Percentiles rank a stretch among this genome's conserved stretches.
Evolutionary conservation across 2,113 vertebrate species (phyloP).

Genomic region (Platichthys flesus): DNA sequence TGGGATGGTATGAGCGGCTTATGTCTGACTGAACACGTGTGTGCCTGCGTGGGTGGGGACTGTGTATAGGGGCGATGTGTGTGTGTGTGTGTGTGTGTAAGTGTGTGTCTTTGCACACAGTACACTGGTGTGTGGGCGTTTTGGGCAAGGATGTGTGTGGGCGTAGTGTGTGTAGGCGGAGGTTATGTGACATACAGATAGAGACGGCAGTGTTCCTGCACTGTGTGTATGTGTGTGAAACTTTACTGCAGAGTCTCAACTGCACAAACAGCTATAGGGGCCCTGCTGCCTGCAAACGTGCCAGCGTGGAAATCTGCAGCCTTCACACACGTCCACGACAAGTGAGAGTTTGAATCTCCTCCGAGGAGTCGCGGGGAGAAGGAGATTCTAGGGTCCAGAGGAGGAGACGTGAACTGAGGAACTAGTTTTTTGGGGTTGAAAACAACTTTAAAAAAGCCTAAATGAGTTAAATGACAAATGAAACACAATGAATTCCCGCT

Average conservation of each 20-base stretch:
- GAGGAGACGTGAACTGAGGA: too few relatives aligned
- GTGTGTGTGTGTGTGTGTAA: constrained; percentile 55
- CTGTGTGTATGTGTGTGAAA: constrained; percentile 71
- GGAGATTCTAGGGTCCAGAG: too few relatives aligned
- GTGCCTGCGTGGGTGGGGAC: constrained; percentile 71
- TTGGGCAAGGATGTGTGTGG: constrained; percentile 79
- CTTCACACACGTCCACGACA: constrained; percentile 25
- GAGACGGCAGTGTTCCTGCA: constrained; percentile 74
- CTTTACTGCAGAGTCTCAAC: constrained; percentile 67
- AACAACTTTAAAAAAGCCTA: background rate
- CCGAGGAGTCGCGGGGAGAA: too few relatives aligned
- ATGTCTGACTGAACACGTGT: constrained; percentile 81
- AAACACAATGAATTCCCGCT: too few relatives aligned
- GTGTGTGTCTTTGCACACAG: constrained; percentile 64
- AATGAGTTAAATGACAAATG: background rate
- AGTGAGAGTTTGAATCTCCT: constrained; percentile 24
- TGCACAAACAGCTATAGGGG: constrained; percentile 62
- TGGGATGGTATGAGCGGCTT: constrained; percentile 79
- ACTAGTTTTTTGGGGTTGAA: too few relatives aligned
- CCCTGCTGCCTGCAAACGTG: constrained; percentile 60
- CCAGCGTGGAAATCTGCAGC: constrained; percentile 63
- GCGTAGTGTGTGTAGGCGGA: constrained; percentile 72
- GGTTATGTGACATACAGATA: constrained; percentile 80
- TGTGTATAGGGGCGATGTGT: constrained; percentile 71
- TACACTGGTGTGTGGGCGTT: constrained; percentile 71